Base-by-base conservation (phyloP, 2,797 vertebrate genomes). In the Trematomus bernacchii region DNA sequence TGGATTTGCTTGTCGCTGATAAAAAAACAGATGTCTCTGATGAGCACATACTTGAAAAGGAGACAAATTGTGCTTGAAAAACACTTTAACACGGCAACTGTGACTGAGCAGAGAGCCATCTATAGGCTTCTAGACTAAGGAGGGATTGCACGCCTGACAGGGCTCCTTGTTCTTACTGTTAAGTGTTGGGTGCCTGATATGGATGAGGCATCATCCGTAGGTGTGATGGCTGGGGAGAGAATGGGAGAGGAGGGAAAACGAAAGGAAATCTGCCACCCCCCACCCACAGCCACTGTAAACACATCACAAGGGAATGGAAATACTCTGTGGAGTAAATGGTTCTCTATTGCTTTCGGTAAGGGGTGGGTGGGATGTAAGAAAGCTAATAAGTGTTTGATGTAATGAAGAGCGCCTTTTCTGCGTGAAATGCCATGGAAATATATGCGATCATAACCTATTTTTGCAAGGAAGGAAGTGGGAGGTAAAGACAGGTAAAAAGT, bases 321-420 rank as follows among this genome's bases (percentile, higher is more conserved):
- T 67, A 61, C 10, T 23, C 43, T 27, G 18, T 13, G 18, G 50
- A 58, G 60, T 52, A 59, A 73, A 61, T 65, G 53, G 2, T 16
- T 79, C 16, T 69, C 46, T 33, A 10, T 59, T 15, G 13, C 40
- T 64, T 42, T 37, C 4, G 33, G 33, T 37, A 37, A 52, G 62
- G 59, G 70, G 52, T 69, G 13, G 42, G 27, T 19, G 37, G 19
- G 43, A n/a, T 42, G n/a, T 37, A 37, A 7, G 16, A 19, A 60
- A 57, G 71, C 81, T 89, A 90, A 89, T 87, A 92, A 91, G 85
- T 84, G 76, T 80, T 79, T 23, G 72, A 52, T 82, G 89, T 89
- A 79, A 91, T 86, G 85, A 91, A 85, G 76, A 84, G 71, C 50
- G 19, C 59, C 65, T 51, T 30, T 18, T 46, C 85, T 81, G 79